phyloP scores from a whole-genome alignment of 2,888 invertebrate species.

The Ecliptopera silaceata region DNA sequence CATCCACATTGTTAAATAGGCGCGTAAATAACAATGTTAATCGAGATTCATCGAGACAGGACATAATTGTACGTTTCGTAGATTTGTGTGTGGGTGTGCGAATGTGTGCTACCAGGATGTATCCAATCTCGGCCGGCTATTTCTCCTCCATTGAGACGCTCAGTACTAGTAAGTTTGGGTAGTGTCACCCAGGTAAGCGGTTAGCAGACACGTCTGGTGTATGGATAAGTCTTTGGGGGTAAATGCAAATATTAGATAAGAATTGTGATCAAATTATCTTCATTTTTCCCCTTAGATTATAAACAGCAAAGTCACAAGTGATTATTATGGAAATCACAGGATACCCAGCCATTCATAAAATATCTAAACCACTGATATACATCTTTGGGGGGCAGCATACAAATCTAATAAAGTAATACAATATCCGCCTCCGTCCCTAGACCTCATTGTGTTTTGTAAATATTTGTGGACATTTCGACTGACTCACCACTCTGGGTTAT shows the following conservation, averaged over 20 bases:
- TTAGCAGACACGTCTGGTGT: neutral
- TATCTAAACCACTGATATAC: constrained; percentile 21
- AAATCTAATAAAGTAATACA: constrained; percentile 38
- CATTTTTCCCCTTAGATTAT: neutral
- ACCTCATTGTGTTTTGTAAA: constrained; percentile 35
- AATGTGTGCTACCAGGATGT: constrained; percentile 40
- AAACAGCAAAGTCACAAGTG: constrained; percentile 18
- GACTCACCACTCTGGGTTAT: constrained; percentile 40
- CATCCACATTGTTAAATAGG: constrained; percentile 21
- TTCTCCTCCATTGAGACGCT: constrained; percentile 18
- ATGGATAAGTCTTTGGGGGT: no score
- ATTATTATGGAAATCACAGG: constrained; percentile 28
- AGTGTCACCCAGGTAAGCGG: neutral
- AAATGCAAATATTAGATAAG: no score
- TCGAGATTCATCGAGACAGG: constrained; percentile 18
- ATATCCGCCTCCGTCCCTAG: constrained; percentile 33
- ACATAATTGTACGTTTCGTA: constrained; percentile 32
- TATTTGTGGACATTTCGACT: constrained; percentile 50
- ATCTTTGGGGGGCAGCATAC: constrained; percentile 23
- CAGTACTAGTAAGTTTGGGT: neutral
- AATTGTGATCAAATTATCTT: no score
- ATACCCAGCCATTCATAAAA: constrained; percentile 25
- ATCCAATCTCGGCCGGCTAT: constrained; percentile 30
- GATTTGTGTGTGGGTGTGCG: constrained; percentile 39
- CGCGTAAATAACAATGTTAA: constrained; percentile 34